Evolutionary conservation across 2,888 invertebrate species (phyloP).

Genomic region (Melanostoma mellinum): DNA sequence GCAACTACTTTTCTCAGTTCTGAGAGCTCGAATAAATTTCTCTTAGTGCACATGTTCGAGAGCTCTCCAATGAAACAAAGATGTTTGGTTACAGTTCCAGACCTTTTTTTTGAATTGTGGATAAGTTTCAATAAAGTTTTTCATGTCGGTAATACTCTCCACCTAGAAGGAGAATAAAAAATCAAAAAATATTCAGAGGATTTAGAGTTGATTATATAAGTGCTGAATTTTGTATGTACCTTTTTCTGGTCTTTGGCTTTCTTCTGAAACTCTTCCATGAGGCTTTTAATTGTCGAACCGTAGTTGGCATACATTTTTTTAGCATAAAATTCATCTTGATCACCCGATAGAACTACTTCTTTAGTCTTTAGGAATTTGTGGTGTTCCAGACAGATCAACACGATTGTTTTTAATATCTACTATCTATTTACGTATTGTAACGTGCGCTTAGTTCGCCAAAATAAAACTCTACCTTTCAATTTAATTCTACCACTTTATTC

Average conservation of each 20-base stretch:
- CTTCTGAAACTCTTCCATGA: constrained; percentile 98
- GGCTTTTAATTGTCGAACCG: constrained; percentile 96
- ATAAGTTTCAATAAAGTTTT: constrained; percentile 98
- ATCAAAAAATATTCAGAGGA: background rate
- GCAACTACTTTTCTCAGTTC: constrained; percentile 96
- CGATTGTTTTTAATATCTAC: constrained; percentile 96
- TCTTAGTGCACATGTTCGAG: constrained; percentile 90
- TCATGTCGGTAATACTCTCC: constrained; percentile 99
- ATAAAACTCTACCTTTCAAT: too few relatives aligned
- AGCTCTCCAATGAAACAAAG: constrained; percentile 98
- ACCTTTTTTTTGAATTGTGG: constrained; percentile 98
- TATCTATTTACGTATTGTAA: too few relatives aligned
- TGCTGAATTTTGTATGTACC: constrained; percentile 66
- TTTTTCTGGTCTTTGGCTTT: constrained; percentile 98
- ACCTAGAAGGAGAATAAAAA: constrained; percentile 82
- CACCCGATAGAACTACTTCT: constrained; percentile 96
- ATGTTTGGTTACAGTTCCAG: constrained; percentile 98
- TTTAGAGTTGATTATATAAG: too few relatives aligned
- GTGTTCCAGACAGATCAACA: constrained; percentile 92
- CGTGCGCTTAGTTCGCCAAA: too few relatives aligned
- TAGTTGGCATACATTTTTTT: constrained; percentile 97
- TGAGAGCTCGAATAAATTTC: constrained; percentile 93
- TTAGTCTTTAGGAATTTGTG: constrained; percentile 93
- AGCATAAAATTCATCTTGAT: constrained; percentile 98
- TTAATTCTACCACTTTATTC: too few relatives aligned